These are phyloP conservation scores for Halcyon senegalensis DNA, from an alignment of 2,113 vertebrate species.

Conservation along the genomic window DNA sequence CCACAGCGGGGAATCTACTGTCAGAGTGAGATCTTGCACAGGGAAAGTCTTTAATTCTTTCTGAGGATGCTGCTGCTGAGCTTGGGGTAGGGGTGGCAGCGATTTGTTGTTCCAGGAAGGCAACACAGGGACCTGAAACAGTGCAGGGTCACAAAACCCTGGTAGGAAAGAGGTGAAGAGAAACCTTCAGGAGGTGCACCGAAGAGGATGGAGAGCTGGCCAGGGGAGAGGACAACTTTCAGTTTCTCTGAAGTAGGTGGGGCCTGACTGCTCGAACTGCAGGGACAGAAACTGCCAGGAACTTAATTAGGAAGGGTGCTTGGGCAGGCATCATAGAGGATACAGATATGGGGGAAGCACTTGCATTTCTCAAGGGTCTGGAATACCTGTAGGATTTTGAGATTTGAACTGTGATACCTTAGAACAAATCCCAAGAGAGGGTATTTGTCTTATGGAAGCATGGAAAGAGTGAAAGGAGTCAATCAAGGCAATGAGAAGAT, in stretches of 20 bases:
- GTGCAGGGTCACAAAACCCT: neutral
- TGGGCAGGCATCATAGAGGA: neutral
- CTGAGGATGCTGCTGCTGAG: neutral
- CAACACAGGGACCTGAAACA: neutral
- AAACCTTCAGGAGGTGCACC: neutral
- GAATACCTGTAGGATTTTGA: neutral
- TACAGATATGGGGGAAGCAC: neutral
- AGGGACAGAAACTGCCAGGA: neutral
- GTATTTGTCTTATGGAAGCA: fast-evolving
- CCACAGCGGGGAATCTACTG: neutral
- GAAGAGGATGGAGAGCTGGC: neutral
- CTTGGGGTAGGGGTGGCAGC: neutral
- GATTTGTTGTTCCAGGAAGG: neutral
- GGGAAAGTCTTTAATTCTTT: neutral
- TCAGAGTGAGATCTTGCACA: neutral
- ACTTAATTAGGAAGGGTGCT: neutral
- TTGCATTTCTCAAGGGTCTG: neutral
- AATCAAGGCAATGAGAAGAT: neutral
- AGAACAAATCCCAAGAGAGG: neutral
- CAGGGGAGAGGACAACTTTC: neutral
- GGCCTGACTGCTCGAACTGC: neutral
- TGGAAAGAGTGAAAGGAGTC: neutral
- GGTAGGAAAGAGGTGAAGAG: neutral
- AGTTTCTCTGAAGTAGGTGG: neutral
- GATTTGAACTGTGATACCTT: neutral